A percentile compares a stretch with the other conserved stretches of the same genome.
Evolutionary conservation across 2,113 vertebrate genomes (phyloP).

Genomic region (Larimichthys polyactis): DNA sequence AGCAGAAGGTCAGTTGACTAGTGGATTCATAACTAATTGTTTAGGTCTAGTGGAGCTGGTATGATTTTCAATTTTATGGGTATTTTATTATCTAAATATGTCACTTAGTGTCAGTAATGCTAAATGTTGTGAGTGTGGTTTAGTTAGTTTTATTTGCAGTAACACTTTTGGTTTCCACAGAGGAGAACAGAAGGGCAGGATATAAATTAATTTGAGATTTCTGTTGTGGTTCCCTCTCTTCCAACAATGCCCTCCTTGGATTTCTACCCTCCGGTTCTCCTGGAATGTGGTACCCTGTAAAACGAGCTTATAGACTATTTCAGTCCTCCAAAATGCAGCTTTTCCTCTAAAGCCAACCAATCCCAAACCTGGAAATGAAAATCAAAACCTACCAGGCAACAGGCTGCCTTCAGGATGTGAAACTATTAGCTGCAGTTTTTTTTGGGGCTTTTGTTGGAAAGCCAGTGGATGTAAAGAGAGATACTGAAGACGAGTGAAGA

Average conservation of each 20-base stretch:
- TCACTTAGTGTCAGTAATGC: neutral
- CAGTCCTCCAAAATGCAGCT: conserved; percentile 36
- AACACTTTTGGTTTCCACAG: neutral
- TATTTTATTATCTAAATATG: neutral
- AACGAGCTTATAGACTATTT: conserved; percentile 57
- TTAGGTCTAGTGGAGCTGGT: neutral
- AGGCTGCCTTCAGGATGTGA: conserved; percentile 39
- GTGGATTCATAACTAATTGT: neutral
- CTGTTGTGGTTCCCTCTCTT: conserved; percentile 6
- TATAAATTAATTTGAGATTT: neutral
- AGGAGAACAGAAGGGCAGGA: conserved; percentile 11
- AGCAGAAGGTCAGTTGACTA: neutral
- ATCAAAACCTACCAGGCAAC: conserved; percentile 5
- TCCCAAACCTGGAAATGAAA: conserved; percentile 57
- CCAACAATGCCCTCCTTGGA: conserved; percentile 39
- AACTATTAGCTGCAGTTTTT: conserved; percentile 51
- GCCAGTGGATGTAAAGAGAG: conserved; percentile 41
- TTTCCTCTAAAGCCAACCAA: conserved; percentile 37
- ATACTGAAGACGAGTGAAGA: conserved; percentile 19
- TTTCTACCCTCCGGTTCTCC: conserved; percentile 57
- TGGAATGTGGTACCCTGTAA: conserved; percentile 59
- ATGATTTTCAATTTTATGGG: too few relatives aligned
- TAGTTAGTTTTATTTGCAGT: neutral
- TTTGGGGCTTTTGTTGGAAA: conserved; percentile 15
- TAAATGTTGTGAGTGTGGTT: neutral